phyloP scores from a whole-genome alignment of 2,797 vertebrate species.

The Acanthurus lineatus region DNA sequence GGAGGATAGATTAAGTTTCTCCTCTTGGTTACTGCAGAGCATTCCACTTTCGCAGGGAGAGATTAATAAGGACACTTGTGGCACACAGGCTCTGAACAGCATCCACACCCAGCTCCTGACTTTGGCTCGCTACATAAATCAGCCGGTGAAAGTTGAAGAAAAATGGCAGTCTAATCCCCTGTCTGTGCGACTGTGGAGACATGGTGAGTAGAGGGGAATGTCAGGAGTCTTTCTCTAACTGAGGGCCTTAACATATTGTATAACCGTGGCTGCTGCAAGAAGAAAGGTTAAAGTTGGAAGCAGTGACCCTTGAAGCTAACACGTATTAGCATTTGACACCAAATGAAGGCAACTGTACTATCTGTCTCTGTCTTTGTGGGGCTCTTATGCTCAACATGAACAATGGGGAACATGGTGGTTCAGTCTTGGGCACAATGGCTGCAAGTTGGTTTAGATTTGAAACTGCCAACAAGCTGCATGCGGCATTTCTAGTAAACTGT shows the following conservation, averaged over 20 bases:
- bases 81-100: conserved; percentile 58
- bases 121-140: conserved; percentile 73
- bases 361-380: background rate
- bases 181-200: conserved; percentile 61
- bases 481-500: no score
- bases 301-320: conserved; percentile 60
- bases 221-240: conserved; percentile 48
- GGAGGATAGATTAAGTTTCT: conserved; percentile 77
- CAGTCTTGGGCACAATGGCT: background rate
- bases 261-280: conserved; percentile 9
- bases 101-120: conserved; percentile 64
- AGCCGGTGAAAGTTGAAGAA: conserved; percentile 45
- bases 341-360: conserved; percentile 47
- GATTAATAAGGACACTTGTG: conserved; percentile 75
- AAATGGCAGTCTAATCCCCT: conserved; percentile 60
- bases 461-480: no score
- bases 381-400: conserved; percentile 25
- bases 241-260: conserved; percentile 24
- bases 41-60: conserved; percentile 73
- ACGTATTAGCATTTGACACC: conserved; percentile 40
- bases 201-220: conserved; percentile 46
- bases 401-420: background rate
- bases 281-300: conserved; percentile 43
- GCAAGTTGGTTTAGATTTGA: background rate
- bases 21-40: conserved; percentile 78